Evolutionary conservation across 2,888 invertebrate species (phyloP), one percentile per base, ranked within the genome.

Genomic region (Leptinotarsa rubiginosa): DNA sequence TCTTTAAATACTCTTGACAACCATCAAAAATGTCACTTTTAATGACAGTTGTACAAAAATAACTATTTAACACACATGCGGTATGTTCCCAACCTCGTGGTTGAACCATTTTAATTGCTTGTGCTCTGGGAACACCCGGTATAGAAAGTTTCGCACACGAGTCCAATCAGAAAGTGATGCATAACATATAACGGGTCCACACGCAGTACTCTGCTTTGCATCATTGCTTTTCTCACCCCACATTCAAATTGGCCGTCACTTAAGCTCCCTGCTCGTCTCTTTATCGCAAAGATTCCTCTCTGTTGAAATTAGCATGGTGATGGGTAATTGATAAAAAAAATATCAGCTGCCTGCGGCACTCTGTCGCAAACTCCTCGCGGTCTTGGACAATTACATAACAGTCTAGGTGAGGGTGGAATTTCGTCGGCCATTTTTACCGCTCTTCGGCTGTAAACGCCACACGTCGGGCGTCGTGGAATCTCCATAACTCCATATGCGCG

Each of bases 361-460:
- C 20, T n/a, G n/a, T 64, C 74, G 65, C 71, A 54, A 74, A 68
- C 47, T 64, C 70, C 74, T 59, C 18, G 70, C 68, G 68, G 70
- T 73, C 56, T 56, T 72, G 73, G 65, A 54, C 65, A 75, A 79
- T 79, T 79, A 75, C 75, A 73, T 79, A 79, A 79, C 65, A 64
- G 65, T 41, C 69, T 52, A 52, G 50, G 65, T 74, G 82, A 81
- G 84, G 84, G 84, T 83, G 82, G 83, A 79, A 77, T 78, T 77
- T 75, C 77, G 79, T 80, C 84, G 81, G 80, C 80, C 83, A 82
- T 82, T 78, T 79, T 80, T 80, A 76, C 75, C 81, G 52, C n/a
- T 56, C 72, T 72, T 77, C 85, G 85, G 70, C 68, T 54, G 41
- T 70, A 76, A 70, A 77, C 81, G 83, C 75, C 80, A 77, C 77